A percentile compares a stretch with the other conserved stretches of the same genome.
Evolutionary conservation across 2,797 vertebrate genomes (phyloP).

Genomic region (Champsocephalus esox): DNA sequence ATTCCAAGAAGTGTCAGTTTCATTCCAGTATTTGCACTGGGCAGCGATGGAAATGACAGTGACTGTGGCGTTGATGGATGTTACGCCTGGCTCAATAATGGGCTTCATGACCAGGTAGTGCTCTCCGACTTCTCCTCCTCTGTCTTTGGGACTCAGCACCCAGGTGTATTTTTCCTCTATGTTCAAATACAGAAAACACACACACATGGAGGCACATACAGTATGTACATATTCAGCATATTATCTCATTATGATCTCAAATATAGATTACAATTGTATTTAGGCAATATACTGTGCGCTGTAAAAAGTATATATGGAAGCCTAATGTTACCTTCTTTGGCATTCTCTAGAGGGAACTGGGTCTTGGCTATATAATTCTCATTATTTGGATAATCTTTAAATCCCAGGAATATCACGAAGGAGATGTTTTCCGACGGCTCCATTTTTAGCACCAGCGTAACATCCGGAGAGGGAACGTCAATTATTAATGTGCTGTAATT

Average conservation of each 20-base stretch:
- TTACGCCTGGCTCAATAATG: slow-evolving; percentile 80
- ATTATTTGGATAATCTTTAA: slow-evolving; percentile 87
- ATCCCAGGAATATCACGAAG: slow-evolving; percentile 88
- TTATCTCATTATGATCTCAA: neutral
- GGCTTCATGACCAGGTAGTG: slow-evolving; percentile 90
- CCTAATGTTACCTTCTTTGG: slow-evolving; percentile 81
- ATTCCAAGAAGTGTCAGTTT: slow-evolving; percentile 87
- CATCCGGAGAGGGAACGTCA: slow-evolving; percentile 85
- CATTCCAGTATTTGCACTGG: slow-evolving; percentile 94
- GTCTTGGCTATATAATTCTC: slow-evolving; percentile 84
- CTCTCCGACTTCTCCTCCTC: slow-evolving; percentile 82
- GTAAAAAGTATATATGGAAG: neutral
- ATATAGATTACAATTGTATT: neutral
- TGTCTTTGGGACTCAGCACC: slow-evolving; percentile 89
- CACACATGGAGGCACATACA: neutral
- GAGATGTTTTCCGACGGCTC: slow-evolving; percentile 86
- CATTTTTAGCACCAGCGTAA: slow-evolving; percentile 90
- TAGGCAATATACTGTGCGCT: neutral
- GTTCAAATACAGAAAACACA: slow-evolving; percentile 33
- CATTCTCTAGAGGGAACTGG: slow-evolving; percentile 79
- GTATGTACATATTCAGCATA: neutral
- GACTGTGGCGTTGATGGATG: slow-evolving; percentile 81
- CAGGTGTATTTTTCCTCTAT: slow-evolving; percentile 89
- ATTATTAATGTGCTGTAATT: slow-evolving; percentile 88
- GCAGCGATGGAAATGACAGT: slow-evolving; percentile 89